A percentile compares a stretch with the other conserved stretches of the same genome.
Conservation (phyloP, 2,113 vertebrate species). For the Bubo bubo region DNA sequence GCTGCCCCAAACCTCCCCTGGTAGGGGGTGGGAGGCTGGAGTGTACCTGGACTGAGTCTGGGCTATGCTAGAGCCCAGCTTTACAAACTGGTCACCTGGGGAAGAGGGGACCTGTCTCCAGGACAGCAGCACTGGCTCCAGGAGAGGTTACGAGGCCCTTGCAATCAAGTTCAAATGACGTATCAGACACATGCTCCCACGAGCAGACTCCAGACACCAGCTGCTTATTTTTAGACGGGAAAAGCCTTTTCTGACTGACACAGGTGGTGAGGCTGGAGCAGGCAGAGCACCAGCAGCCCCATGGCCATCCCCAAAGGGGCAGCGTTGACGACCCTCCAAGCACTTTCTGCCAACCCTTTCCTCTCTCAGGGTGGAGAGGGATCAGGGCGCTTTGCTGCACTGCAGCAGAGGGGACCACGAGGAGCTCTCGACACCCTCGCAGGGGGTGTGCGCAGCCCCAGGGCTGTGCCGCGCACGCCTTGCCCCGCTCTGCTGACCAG, state of each 20-base stretch:
- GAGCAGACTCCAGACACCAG: constrained; percentile 10
- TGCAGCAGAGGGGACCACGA: neutral
- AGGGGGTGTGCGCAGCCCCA: fast-evolving
- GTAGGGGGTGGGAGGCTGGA: neutral
- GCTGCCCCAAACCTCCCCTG: neutral
- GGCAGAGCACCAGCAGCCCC: neutral
- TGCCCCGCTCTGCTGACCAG: neutral
- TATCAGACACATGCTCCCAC: neutral
- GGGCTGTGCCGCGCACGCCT: fast-evolving
- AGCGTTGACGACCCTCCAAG: fast-evolving
- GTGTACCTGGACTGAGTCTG: neutral
- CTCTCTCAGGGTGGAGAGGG: neutral
- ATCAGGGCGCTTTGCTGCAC: neutral
- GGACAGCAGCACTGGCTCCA: neutral
- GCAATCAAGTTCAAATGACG: constrained; percentile 12
- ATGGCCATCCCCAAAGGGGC: fast-evolving
- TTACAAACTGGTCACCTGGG: neutral
- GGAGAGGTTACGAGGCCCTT: neutral
- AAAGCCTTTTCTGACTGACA: neutral
- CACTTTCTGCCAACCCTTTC: neutral
- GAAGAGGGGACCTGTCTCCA: neutral
- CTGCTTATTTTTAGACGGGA: constrained; percentile 12
- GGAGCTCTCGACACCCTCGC: neutral
- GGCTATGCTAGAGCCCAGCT: neutral
- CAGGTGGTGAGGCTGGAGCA: neutral